These are phyloP conservation scores for Lamprologus tigripictilis DNA, from an alignment of 2,113 vertebrate genomes.

Conservation along the genomic window DNA sequence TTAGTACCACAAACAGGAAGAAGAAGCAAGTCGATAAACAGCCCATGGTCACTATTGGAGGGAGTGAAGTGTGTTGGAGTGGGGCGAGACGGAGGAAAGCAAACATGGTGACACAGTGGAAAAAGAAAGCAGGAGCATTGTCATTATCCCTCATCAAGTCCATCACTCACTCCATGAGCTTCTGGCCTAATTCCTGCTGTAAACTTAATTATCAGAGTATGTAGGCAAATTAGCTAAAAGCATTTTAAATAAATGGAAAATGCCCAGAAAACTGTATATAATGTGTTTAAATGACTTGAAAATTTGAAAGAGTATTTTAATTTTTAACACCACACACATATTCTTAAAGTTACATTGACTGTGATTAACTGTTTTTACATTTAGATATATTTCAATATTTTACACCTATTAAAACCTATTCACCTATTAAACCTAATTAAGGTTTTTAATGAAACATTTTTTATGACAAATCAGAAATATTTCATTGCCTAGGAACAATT, in stretches of 20 bases:
- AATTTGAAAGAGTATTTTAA: neutral
- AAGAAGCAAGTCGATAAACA: slow-evolving; percentile 59
- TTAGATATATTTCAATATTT: neutral
- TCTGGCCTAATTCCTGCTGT: neutral
- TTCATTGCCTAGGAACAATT: neutral
- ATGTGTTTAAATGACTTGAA: neutral
- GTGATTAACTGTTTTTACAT: neutral
- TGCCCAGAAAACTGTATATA: neutral
- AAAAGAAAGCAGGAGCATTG: slow-evolving; percentile 5
- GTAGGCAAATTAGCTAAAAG: slow-evolving; percentile 37
- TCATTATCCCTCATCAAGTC: slow-evolving; percentile 3
- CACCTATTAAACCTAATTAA: neutral
- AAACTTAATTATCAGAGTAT: slow-evolving; percentile 15
- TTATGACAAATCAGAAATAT: neutral
- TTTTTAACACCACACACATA: neutral
- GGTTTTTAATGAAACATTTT: neutral
- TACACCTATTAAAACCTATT: neutral
- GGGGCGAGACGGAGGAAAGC: neutral
- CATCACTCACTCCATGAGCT: slow-evolving; percentile 22
- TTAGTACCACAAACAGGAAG: slow-evolving; percentile 67
- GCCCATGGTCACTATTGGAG: slow-evolving; percentile 34
- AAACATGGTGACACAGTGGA: slow-evolving; percentile 34
- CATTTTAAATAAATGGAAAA: slow-evolving; percentile 18
- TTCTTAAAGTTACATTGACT: neutral
- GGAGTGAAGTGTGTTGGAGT: neutral